Conservation (phyloP, 1,140 invertebrate genomes). For the Xylocopa sonorina region DNA sequence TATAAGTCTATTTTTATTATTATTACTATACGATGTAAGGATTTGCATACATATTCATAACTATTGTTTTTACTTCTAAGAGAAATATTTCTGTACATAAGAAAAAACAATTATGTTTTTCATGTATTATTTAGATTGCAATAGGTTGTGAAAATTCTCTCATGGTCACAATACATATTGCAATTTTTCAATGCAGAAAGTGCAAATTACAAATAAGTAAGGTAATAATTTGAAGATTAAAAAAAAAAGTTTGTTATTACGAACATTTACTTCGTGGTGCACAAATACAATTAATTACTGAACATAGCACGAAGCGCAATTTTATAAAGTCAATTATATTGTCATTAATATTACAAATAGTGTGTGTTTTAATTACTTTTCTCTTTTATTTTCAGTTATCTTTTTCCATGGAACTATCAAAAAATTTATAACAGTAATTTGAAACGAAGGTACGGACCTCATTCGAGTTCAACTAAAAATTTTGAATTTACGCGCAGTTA, state of each 20-base stretch:
- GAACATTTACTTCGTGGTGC: neutral
- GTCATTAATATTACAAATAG: no score
- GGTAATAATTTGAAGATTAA: neutral
- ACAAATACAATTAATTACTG: neutral
- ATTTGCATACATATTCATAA: neutral
- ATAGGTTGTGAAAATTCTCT: neutral
- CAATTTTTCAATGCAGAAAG: neutral
- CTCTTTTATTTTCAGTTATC: neutral
- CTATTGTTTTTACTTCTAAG: neutral
- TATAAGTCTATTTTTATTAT: no score
- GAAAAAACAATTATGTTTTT: neutral
- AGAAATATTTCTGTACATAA: neutral
- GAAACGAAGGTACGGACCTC: no score
- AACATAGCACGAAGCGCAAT: no score
- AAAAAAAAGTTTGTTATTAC: neutral
- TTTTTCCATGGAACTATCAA: no score
- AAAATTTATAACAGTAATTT: no score
- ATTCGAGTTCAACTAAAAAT: neutral
- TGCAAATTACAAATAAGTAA: slow-evolving; percentile 7
- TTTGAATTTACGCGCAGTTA: neutral
- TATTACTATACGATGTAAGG: no score
- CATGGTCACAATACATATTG: neutral
- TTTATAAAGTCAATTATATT: no score
- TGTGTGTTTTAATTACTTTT: neutral
- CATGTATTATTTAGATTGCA: neutral